A percentile compares a stretch with the other conserved stretches of the same genome.
phyloP scores from a whole-genome alignment of 2,888 invertebrate genomes.

The Drosophila histrio region DNA sequence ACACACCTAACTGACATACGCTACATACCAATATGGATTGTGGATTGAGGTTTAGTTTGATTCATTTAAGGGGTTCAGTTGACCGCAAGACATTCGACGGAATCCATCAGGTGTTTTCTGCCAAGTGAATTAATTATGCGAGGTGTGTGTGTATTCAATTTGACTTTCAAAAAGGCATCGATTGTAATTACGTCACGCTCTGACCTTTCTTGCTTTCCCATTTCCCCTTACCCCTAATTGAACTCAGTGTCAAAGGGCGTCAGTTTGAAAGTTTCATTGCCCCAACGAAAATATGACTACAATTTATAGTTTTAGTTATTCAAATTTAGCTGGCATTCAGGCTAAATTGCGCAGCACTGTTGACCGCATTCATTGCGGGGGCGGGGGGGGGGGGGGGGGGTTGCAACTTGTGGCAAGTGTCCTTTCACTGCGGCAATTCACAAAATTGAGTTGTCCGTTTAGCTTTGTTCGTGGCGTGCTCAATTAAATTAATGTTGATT shows the following conservation, averaged over 20 bases:
- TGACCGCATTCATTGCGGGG: constrained; percentile 5
- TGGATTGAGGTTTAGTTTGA: background rate
- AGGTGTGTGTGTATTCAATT: constrained; percentile 7
- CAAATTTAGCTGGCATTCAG: constrained; percentile 16
- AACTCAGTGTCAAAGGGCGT: background rate
- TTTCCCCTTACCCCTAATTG: no score
- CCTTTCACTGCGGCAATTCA: constrained; percentile 3
- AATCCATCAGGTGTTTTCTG: constrained; percentile 45
- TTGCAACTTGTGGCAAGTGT: background rate
- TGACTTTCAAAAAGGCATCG: background rate
- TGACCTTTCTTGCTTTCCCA: no score
- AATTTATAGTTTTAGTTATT: background rate
- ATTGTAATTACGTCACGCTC: constrained; percentile 7
- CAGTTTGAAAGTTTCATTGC: background rate
- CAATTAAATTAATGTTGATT: constrained; percentile 49
- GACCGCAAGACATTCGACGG: constrained; percentile 10
- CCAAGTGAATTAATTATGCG: constrained; percentile 41
- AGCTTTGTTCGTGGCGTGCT: constrained; percentile 20
- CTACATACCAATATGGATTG: background rate
- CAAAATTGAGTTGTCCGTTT: constrained; percentile 23
- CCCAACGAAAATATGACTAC: background rate
- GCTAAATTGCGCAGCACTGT: constrained; percentile 25
- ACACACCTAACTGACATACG: background rate
- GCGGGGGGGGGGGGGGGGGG: no score
- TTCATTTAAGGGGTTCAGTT: constrained; percentile 1